Base-by-base conservation (phyloP, 2,113 vertebrate genomes). In the Nyctibius bracteatus region DNA sequence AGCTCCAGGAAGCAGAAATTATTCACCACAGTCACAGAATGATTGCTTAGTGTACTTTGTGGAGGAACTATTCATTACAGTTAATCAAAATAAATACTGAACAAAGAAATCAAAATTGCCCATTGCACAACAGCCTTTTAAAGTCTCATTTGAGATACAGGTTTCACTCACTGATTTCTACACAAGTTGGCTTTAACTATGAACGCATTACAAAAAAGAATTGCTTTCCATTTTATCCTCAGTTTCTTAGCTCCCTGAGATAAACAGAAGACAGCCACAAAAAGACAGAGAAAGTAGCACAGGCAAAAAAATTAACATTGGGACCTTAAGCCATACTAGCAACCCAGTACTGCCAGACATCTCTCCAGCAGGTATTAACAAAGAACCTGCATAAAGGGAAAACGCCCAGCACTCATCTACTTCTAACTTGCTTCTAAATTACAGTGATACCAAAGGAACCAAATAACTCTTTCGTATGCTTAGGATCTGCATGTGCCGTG, bases 381-480 rank as follows among this genome's bases (percentile, higher is more conserved):
- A 61, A 70, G 21, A 39, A 59, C 7, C n/a, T 44, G 17, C n/a
- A 14, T 5, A 27, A 51, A 46, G n/a, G 28, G 30, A 58, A 93
- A 80, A 61, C 1, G 2, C 5, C 8, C 44, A 68, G 17, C 8
- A 54, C 23, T 30, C 23, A 18, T 14, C 20, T 44, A 3, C 10
- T 46, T 39, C 12, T 49, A 14, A 28, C 28, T 31, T 35, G 30
- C 21, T 74, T 83, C 44, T 65, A 41, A 49, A 61, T 46, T 41
- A 21, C 24, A 19, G 16, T 13, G 28, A 44, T 37, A 46, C 8
- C 49, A 68, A 41, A 57, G 30, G 27, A 87, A 41, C 1, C 8
- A 35, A 63, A 3, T 2, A 19, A 28, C 35, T 41, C 41, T 41
- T 25, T 15, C 0, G 0, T 3, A 9, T 0, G 0, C 41, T 18